These are phyloP conservation scores for Cryptus viduatorius DNA, from an alignment of 2,888 invertebrate genomes.

Conservation along the genomic window DNA sequence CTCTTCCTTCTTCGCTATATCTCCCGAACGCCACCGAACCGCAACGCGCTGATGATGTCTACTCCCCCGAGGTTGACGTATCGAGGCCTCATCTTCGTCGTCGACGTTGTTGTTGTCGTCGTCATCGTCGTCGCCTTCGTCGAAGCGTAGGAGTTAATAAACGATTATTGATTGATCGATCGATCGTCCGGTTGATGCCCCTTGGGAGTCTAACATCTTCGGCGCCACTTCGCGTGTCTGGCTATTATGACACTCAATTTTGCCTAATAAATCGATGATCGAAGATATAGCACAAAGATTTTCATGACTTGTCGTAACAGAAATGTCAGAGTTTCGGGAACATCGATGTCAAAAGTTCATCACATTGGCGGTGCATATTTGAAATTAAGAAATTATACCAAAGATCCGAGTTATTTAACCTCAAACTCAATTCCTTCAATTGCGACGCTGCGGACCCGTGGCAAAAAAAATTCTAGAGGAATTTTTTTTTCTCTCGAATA, in stretches of 20 bases:
- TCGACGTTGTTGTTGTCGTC: slow-evolving; percentile 29
- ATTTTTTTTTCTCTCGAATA: no score
- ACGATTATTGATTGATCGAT: slow-evolving; percentile 69
- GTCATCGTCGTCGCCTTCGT: slow-evolving; percentile 29
- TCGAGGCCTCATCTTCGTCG: slow-evolving; percentile 52
- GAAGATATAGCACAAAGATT: slow-evolving; percentile 20
- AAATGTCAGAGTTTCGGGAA: no score
- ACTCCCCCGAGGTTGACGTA: slow-evolving; percentile 48
- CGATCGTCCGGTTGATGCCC: slow-evolving; percentile 41
- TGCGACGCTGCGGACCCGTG: no score
- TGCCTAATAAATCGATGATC: slow-evolving; percentile 26
- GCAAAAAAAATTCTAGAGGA: no score
- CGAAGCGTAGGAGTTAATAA: slow-evolving; percentile 58
- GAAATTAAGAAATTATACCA: no score
- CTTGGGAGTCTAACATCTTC: slow-evolving; percentile 5
- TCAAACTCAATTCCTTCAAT: no score
- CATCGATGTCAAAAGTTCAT: no score
- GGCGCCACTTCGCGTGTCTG: slow-evolving; percentile 31
- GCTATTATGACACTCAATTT: slow-evolving; percentile 35
- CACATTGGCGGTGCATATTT: no score
- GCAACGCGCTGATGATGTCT: slow-evolving; percentile 27
- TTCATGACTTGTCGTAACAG: neutral
- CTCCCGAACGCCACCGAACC: slow-evolving; percentile 8
- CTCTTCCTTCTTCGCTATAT: slow-evolving; percentile 31
- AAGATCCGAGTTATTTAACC: no score